These are phyloP conservation scores for Trichomycterus rosablanca DNA, from an alignment of 2,113 vertebrate species.

Conservation along the genomic window DNA sequence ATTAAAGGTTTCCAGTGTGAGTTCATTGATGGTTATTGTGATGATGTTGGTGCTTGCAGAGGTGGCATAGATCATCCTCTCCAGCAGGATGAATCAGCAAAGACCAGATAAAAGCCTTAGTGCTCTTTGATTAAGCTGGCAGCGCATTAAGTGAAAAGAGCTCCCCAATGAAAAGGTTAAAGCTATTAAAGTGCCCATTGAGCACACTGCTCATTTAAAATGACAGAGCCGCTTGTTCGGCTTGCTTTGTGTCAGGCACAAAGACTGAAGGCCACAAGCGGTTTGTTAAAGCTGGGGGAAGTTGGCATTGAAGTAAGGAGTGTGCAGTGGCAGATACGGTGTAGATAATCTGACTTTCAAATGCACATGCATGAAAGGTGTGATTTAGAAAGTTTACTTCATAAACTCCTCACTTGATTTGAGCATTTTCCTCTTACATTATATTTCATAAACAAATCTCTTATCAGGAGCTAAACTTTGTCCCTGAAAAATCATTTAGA, in stretches of 20 bases:
- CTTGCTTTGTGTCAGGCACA: slow-evolving; percentile 9
- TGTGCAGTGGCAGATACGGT: no score
- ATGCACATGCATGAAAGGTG: no score
- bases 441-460: no score
- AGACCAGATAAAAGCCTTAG: slow-evolving; percentile 13
- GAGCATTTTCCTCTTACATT: no score
- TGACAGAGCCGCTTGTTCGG: slow-evolving; percentile 10
- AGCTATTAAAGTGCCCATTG: slow-evolving; percentile 22
- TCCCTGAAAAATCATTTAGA: no score
- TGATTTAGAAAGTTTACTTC: no score
- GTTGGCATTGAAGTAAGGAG: no score
- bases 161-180: slow-evolving; percentile 27
- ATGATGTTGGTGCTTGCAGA: neutral
- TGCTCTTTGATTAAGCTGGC: slow-evolving; percentile 35
- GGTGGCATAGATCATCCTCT: slow-evolving; percentile 12
- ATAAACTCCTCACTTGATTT: no score
- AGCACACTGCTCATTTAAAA: slow-evolving; percentile 33
- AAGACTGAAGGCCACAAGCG: no score
- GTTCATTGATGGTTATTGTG: slow-evolving; percentile 3
- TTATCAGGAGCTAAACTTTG: no score
- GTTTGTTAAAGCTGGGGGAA: no score
- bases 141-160: slow-evolving; percentile 27
- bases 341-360: no score
- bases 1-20: neutral
- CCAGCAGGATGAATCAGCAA: slow-evolving; percentile 5